Evolutionary conservation across 1,140 invertebrate genomes (phyloP).

Genomic region (Pemphigus obesinymphae): DNA sequence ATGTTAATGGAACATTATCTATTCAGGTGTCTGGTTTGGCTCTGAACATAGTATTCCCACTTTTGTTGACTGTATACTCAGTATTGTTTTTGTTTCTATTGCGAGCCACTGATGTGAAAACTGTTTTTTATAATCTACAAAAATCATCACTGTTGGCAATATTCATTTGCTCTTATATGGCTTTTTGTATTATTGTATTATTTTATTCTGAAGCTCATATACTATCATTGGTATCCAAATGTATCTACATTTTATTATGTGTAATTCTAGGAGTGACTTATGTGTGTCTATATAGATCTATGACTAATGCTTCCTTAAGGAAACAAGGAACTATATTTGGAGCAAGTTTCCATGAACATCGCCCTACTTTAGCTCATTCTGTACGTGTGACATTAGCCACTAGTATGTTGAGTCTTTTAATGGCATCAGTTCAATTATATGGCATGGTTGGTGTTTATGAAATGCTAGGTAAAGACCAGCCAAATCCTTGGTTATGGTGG

Average conservation of each 20-base stretch:
- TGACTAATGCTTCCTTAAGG: constrained; percentile 51
- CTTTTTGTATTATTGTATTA: constrained; percentile 70
- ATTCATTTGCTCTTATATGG: constrained; percentile 58
- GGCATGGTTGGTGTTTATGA: constrained; percentile 69
- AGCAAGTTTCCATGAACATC: constrained; percentile 50
- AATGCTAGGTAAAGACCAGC: constrained; percentile 52
- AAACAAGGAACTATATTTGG: constrained; percentile 52
- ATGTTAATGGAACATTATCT: constrained; percentile 70
- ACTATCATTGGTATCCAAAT: constrained; percentile 72
- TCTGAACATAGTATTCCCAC: constrained; percentile 74
- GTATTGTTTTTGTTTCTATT: constrained; percentile 78
- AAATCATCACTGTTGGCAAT: constrained; percentile 61
- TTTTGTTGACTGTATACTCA: constrained; percentile 77
- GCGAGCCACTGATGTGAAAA: constrained; percentile 59
- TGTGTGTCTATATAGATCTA: constrained; percentile 68
- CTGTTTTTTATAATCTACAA: constrained; percentile 54
- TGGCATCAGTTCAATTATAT: constrained; percentile 76
- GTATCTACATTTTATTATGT: constrained; percentile 73
- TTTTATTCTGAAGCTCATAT: constrained; percentile 60
- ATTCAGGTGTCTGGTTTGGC: constrained; percentile 75
- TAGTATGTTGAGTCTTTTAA: constrained; percentile 72
- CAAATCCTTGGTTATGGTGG: constrained; percentile 79
- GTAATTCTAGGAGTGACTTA: constrained; percentile 76
- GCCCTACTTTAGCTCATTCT: constrained; percentile 58
- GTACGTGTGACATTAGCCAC: constrained; percentile 81